Evolutionary conservation across 2,113 vertebrate species (phyloP).

Genomic region (Parotia lawesii): DNA sequence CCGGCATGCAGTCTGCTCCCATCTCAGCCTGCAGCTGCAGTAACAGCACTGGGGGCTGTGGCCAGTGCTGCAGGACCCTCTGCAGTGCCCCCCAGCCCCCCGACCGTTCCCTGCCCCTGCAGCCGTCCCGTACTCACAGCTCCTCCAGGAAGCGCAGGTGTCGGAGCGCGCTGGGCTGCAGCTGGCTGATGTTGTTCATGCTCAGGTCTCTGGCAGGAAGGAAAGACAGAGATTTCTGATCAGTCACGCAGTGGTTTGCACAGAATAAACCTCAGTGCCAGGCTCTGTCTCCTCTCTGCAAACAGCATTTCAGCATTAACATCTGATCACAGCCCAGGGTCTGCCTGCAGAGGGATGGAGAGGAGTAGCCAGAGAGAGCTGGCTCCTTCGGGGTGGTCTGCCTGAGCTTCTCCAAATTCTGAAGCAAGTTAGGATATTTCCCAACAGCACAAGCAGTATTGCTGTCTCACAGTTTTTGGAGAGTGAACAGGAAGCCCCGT

Average conservation of each 20-base stretch:
- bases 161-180: conserved; percentile 80
- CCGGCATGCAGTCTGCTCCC: not conserved
- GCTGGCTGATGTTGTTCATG: conserved; percentile 93
- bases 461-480: not conserved
- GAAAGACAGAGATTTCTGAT: not conserved
- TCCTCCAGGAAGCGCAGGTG: conserved; percentile 90
- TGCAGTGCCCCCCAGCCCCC: not conserved
- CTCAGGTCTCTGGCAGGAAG: conserved; percentile 84
- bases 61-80: not conserved
- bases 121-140: conserved; percentile 80
- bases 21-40: not conserved
- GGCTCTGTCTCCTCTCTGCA: not conserved
- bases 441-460: not conserved
- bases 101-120: fast-evolving
- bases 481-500: not conserved
- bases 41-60: not conserved
- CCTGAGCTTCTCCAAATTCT: not conserved
- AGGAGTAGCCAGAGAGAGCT: not conserved
- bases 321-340: not conserved
- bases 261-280: not conserved
- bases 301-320: not conserved
- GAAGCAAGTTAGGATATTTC: not conserved
- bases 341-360: not conserved
- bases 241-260: not conserved
- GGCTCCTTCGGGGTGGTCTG: not conserved